These are phyloP conservation scores for Matsumyia berberina DNA, from an alignment of 2,888 invertebrate genomes.

Conservation along the genomic window DNA sequence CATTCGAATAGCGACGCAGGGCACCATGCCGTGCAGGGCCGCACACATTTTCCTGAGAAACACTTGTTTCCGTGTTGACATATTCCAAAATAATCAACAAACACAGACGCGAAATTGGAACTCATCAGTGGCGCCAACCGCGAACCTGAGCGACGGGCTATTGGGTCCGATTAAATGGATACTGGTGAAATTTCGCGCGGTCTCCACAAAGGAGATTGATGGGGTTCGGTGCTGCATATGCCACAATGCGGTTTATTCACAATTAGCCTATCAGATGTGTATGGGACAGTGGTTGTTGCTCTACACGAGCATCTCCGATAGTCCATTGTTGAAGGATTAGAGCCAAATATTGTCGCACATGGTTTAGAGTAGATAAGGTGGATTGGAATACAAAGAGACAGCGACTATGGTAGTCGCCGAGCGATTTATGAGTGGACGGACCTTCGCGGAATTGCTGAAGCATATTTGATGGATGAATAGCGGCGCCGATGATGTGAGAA, in stretches of 20 bases:
- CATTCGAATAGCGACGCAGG: constrained; percentile 3
- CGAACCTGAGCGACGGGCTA: constrained; percentile 46
- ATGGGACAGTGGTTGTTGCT: background rate
- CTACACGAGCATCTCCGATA: constrained; percentile 13
- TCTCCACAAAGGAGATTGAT: constrained; percentile 56
- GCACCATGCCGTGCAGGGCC: background rate
- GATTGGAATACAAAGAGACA: constrained; percentile 12
- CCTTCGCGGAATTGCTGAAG: constrained; percentile 1
- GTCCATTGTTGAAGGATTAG: constrained; percentile 62
- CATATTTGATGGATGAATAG: constrained; percentile 23
- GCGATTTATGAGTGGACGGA: constrained; percentile 39
- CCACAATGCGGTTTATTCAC: constrained; percentile 60
- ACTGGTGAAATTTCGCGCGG: constrained; percentile 53
- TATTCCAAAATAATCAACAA: constrained; percentile 67
- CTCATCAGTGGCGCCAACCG: constrained; percentile 60
- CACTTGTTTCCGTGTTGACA: constrained; percentile 67
- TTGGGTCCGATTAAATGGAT: constrained; percentile 62
- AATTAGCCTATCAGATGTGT: constrained; percentile 48
- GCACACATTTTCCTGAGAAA: constrained; percentile 56
- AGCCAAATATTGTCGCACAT: constrained; percentile 60
- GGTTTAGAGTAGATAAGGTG: constrained; percentile 58
- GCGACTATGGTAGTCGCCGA: background rate
- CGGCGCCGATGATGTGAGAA: background rate
- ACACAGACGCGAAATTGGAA: constrained; percentile 58
- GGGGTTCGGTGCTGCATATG: constrained; percentile 44